Percentiles rank a stretch among this genome's conserved stretches.
phyloP scores from a whole-genome alignment of 2,888 invertebrate species.

The Mycalesis mineus region DNA sequence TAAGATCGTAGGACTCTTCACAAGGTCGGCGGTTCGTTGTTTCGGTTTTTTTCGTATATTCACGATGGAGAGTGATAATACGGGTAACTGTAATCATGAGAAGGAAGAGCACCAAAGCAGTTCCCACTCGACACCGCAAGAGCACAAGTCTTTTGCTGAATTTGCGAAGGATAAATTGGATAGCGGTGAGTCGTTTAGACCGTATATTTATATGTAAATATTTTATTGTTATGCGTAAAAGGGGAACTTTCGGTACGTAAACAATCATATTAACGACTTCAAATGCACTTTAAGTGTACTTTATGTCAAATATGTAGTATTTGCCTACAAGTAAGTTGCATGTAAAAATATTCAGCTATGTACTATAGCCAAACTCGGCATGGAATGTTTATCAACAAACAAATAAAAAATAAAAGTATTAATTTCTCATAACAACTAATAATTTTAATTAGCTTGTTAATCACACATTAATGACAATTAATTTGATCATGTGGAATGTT shows the following conservation, averaged over 20 bases:
- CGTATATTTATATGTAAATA: neutral
- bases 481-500: too few relatives aligned
- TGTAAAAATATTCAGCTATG: too few relatives aligned
- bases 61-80: slow-evolving; percentile 62
- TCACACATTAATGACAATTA: too few relatives aligned
- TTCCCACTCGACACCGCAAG: slow-evolving; percentile 68
- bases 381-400: too few relatives aligned
- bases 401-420: too few relatives aligned
- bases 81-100: slow-evolving; percentile 50
- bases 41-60: slow-evolving; percentile 39
- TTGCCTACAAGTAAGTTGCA: neutral
- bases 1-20: slow-evolving; percentile 62
- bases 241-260: neutral
- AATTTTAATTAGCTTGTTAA: too few relatives aligned
- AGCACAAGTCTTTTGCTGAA: slow-evolving; percentile 69
- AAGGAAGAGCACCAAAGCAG: slow-evolving; percentile 67
- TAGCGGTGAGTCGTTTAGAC: slow-evolving; percentile 48
- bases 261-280: too few relatives aligned
- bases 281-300: neutral
- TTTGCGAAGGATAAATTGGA: slow-evolving; percentile 73
- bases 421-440: too few relatives aligned
- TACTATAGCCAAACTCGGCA: too few relatives aligned
- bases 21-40: slow-evolving; percentile 39
- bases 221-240: neutral
- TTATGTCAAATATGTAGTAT: neutral